These are phyloP conservation scores for Sylvia atricapilla DNA, from an alignment of 2,113 vertebrate species.

Conservation along the genomic window DNA sequence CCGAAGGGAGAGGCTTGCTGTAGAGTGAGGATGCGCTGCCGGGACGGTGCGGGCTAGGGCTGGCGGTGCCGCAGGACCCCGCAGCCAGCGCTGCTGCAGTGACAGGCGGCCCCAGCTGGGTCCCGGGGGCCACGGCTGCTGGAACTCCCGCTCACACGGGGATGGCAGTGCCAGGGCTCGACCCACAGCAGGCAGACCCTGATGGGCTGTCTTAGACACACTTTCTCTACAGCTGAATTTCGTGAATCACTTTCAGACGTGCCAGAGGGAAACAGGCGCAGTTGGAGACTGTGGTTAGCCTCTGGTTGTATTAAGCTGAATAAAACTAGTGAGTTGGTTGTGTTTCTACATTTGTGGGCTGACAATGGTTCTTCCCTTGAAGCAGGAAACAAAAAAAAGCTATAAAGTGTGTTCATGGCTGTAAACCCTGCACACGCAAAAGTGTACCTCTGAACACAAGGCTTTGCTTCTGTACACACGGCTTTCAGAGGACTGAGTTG, in stretches of 20 bases:
- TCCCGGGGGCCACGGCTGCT: background rate
- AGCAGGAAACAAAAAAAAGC: background rate
- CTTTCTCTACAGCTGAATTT: background rate
- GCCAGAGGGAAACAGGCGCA: background rate
- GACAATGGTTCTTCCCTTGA: background rate
- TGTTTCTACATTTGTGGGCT: background rate
- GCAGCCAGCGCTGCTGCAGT: no score
- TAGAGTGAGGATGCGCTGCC: accelerated
- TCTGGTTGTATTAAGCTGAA: background rate
- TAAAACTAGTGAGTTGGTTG: background rate
- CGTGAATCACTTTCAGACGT: accelerated
- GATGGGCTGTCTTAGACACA: background rate
- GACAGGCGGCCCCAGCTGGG: accelerated
- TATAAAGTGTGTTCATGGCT: accelerated
- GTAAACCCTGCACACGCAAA: background rate
- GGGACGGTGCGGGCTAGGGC: accelerated
- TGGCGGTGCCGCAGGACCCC: accelerated
- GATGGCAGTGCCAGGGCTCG: no score
- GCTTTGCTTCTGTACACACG: accelerated
- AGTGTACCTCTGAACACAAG: background rate
- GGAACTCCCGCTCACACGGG: accelerated
- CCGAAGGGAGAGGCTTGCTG: accelerated
- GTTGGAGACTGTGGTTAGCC: background rate
- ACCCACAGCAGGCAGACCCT: accelerated
- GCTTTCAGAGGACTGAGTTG: background rate